Conservation (phyloP, 1,140 invertebrate genomes). For the Microplitis mediator region DNA sequence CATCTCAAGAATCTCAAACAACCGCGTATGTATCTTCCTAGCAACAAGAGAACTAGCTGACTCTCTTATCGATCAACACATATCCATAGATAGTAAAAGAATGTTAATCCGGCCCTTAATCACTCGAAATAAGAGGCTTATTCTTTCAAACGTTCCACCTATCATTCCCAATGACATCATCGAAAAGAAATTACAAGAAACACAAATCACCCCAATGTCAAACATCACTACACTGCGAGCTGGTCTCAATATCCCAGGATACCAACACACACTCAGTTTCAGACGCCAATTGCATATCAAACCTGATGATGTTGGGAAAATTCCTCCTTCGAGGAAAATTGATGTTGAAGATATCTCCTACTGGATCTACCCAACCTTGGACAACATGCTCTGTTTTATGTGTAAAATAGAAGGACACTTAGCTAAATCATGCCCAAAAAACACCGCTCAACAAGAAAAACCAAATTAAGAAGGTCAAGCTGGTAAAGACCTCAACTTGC, state of each 20-base stretch:
- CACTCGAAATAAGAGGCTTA: not conserved
- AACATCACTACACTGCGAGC: no score
- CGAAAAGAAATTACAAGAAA: no score
- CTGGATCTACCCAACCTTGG: constrained; percentile 6
- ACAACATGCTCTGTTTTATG: not conserved
- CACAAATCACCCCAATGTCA: no score
- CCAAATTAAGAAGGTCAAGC: no score
- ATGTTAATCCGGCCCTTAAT: not conserved
- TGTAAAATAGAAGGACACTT: constrained; percentile 15
- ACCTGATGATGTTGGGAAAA: not conserved
- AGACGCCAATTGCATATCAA: not conserved
- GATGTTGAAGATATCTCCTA: constrained; percentile 10
- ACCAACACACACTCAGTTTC: constrained; percentile 2
- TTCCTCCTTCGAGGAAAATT: not conserved
- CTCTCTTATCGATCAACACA: no score
- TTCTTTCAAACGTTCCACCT: no score
- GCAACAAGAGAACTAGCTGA: not conserved
- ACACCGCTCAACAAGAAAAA: no score
- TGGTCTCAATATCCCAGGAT: no score
- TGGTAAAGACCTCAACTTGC: no score
- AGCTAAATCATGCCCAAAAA: not conserved
- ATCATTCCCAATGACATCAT: no score
- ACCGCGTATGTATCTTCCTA: not conserved
- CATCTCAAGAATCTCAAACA: not conserved
- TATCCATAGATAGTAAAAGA: not conserved